These are phyloP conservation scores for Sus scrofa DNA, from an alignment of 2,113 vertebrate genomes.

Conservation along the genomic window DNA sequence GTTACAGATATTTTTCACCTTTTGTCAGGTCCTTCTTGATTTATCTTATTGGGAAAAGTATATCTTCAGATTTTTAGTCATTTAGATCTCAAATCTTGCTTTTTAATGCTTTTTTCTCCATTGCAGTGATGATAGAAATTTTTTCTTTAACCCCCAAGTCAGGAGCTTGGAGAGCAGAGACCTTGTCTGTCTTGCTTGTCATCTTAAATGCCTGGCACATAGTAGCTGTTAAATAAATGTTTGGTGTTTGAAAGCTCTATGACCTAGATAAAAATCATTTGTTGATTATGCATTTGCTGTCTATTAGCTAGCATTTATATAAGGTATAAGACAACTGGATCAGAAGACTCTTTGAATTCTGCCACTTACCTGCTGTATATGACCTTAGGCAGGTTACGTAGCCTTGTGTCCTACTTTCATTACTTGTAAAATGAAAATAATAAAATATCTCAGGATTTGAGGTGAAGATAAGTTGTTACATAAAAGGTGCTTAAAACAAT, in stretches of 20 bases:
- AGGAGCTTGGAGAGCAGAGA: neutral
- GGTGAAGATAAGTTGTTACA: neutral
- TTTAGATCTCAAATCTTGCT: neutral
- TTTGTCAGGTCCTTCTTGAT: neutral
- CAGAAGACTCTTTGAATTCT: conserved; percentile 25
- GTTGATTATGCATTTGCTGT: conserved; percentile 31
- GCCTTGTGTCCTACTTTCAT: neutral
- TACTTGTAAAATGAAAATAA: neutral
- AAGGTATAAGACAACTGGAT: conserved; percentile 13
- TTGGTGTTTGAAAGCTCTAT: neutral
- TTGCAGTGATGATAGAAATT: neutral
- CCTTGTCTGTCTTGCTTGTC: neutral
- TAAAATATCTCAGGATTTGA: neutral
- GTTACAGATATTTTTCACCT: neutral
- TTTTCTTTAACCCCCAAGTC: neutral
- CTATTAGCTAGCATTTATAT: neutral
- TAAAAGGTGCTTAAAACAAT: neutral
- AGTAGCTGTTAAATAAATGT: conserved; percentile 54
- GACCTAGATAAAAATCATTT: conserved; percentile 1
- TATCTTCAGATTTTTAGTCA: neutral
- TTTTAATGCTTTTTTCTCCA: neutral
- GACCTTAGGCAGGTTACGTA: conserved; percentile 18
- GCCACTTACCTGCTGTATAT: neutral
- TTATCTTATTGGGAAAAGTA: neutral
- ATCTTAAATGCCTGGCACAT: neutral